Evolutionary conservation across 1,140 invertebrate genomes (phyloP), one percentile per base, ranked within the genome.

Genomic region (Brachystomella parvula): DNA sequence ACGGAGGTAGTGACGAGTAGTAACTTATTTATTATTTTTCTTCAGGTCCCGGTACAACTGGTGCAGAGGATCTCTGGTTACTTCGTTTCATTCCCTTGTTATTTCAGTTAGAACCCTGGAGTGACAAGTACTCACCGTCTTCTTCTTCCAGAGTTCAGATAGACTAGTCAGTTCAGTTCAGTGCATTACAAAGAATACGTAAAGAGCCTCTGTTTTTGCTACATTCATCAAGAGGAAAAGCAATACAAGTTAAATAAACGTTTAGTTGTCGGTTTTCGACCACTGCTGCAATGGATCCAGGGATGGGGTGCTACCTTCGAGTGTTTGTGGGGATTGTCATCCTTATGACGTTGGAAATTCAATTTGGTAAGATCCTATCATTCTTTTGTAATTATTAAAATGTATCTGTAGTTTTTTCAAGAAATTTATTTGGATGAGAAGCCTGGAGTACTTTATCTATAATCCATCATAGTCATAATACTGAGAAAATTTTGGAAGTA

Each of bases 311-410:
- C 6, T 39, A 39, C 19, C 64, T 66, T 39, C 26, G 39, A 30
- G 44, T 68, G 47, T 47, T 70, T 53, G 47, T 66, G 64, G 64
- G 64, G 47, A 64, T 66, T 61, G 64, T 70, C 63, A 64, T 64
- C 64, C 68, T 70, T 61, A 53, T 70, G 64, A 64, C 68, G 66
- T 66, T 70, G 68, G 65, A 63, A 62, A 70, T 70, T 61, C 64
- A 70, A 63, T 66, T 58, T 44, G 68, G 68, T 70, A 64, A 66
- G 68, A 63, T 53, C 6, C 35, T 60, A 58, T 28, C 3, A 21
- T 53, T 24, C 29, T 9, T 39, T 35, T 26, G 3, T 31, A 17
- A 9, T 33, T 35, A 28, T 9, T 29, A 3, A 17, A 15, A 32
- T 61, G 33, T n/a, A n/a, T n/a, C 3, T 32, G 30, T 61, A 61